Percentiles rank a stretch among this genome's conserved stretches.
Evolutionary conservation across 2,113 vertebrate genomes (phyloP).

Genomic region (Halcyon malimbica): DNA sequence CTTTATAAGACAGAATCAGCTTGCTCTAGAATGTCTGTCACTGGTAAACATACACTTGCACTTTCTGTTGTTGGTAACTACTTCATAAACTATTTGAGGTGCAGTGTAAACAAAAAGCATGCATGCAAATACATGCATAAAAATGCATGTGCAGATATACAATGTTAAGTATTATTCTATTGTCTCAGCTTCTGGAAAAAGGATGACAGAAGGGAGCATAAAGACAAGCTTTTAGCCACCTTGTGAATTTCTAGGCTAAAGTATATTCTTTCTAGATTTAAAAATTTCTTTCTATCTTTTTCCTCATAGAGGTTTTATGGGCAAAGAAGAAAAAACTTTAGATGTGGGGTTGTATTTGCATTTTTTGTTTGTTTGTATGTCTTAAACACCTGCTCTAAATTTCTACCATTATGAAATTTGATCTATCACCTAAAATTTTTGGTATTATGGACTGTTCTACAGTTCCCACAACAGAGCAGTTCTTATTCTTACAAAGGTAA

Average conservation of each 20-base stretch:
- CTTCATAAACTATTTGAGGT: background rate
- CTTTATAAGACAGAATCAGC: background rate
- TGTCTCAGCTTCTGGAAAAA: background rate
- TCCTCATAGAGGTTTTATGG: background rate
- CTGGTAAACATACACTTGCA: background rate
- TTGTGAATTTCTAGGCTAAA: background rate
- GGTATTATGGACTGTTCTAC: background rate
- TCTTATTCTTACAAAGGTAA: background rate
- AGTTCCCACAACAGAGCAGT: background rate
- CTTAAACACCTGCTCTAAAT: background rate
- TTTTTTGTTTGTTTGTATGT: background rate
- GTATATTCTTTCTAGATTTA: background rate
- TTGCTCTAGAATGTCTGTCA: background rate
- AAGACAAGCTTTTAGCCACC: background rate
- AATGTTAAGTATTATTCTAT: background rate
- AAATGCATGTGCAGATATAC: background rate
- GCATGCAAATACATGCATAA: background rate
- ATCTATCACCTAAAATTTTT: background rate
- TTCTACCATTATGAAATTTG: background rate
- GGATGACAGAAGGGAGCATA: background rate
- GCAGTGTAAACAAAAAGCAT: background rate
- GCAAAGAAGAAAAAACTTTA: background rate
- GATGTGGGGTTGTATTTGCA: background rate
- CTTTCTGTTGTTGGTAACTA: background rate
- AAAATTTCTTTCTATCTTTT: background rate